Evolutionary conservation across 2,888 invertebrate species (phyloP), one percentile per base, ranked within the genome.

Genomic region (Amphipyra berbera): DNA sequence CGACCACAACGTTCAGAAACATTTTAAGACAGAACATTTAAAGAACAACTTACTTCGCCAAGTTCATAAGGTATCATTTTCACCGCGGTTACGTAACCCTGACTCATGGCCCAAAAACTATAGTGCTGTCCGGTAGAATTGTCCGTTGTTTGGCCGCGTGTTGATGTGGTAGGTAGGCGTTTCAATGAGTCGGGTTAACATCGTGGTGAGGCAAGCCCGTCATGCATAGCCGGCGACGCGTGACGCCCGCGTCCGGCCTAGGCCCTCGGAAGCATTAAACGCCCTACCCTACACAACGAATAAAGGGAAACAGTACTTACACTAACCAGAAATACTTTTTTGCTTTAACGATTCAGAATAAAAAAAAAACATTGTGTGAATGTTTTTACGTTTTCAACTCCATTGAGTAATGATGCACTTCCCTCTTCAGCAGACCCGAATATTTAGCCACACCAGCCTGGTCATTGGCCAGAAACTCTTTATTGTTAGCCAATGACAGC

Each of bases 171-270:
- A 65, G 73, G 79, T 64, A 53, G 63, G 59, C 60, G 65, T 79
- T 81, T 65, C 54, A 81, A 82, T 79, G 73, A 77, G 82, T 69
- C 85, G 73, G 71, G 69, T 73, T 79, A 66, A 64, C 60, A 61
- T 62, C 68, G 73, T 69, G 77, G 88, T 92, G 92, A 88, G 84
- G 91, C 89, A 91, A 91, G 87, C 84, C 66, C 90, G 93, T 90
- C 91, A 91, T 87, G 93, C 89, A 82, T 83, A 84, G 85, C 75
- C 88, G 84, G 80, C 89, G 88, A 84, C 78, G 92, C 94, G 90
- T 94, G 92, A 91, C 93, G 87, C 76, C 76, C 65, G 86, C 91
- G 89, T 94, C 93, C 93, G 91, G 88, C 81, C 76, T 61, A 81
- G 78, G 84, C 90, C 92, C 91, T 88, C 91, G 88, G 92, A 90